Percentiles rank a stretch among this genome's conserved stretches.
Evolutionary conservation across 2,797 vertebrate species (phyloP).

Genomic region (Capromys pilorides): DNA sequence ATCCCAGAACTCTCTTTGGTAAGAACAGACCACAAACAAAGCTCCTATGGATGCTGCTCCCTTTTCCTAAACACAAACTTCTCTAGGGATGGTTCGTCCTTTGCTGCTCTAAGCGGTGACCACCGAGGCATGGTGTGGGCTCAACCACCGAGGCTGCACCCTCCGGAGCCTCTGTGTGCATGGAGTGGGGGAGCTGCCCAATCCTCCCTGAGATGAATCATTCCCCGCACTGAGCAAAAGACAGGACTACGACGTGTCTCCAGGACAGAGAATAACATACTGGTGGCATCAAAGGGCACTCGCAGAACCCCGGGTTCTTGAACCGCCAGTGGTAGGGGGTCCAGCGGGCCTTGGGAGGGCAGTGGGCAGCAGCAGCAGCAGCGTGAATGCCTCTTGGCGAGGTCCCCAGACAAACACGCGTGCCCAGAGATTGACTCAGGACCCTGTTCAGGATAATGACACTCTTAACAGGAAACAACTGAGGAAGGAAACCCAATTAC

Average conservation of each 20-base stretch:
- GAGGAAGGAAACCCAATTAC: too few relatives aligned
- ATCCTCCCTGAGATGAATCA: not conserved
- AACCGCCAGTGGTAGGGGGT: not conserved
- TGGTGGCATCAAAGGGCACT: fast-evolving
- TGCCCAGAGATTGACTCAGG: fast-evolving
- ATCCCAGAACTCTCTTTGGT: not conserved
- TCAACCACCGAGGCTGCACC: fast-evolving
- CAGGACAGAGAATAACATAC: fast-evolving
- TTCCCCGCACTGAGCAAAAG: not conserved
- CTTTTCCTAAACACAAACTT: not conserved
- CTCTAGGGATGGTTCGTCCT: not conserved
- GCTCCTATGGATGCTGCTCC: fast-evolving
- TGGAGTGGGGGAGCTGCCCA: not conserved
- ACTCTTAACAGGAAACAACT: not conserved
- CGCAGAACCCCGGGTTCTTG: fast-evolving
- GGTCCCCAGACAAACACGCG: fast-evolving
- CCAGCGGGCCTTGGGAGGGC: fast-evolving
- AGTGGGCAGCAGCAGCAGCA: fast-evolving
- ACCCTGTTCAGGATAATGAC: fast-evolving
- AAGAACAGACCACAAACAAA: fast-evolving
- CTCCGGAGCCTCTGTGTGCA: fast-evolving
- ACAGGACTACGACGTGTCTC: fast-evolving
- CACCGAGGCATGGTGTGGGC: fast-evolving
- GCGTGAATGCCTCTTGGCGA: fast-evolving
- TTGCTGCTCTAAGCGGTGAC: fast-evolving